Base-by-base conservation (phyloP, 1,140 invertebrate species). In the Aculops lycopersici region DNA sequence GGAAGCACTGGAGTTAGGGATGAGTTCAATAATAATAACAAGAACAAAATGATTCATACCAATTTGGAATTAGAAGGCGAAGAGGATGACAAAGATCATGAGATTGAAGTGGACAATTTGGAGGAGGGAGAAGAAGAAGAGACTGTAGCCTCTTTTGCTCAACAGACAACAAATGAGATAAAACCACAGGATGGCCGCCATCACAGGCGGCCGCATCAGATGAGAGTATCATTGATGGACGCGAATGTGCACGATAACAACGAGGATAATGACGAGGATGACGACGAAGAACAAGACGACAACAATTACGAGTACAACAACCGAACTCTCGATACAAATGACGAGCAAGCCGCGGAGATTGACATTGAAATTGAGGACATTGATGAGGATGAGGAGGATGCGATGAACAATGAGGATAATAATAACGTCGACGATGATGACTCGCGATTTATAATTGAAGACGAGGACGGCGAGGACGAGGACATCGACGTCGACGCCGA, bases 331-430 rank as follows among this genome's bases (percentile, higher is more conserved):
- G 36, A 37, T 16, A 4, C 36, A 37, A 37, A 3, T n/a, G n/a
- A n/a, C n/a, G n/a, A n/a, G n/a, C n/a, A n/a, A n/a, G n/a, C n/a
- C n/a, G n/a, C n/a, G n/a, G n/a, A n/a, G n/a, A n/a, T n/a, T n/a
- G n/a, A n/a, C n/a, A n/a, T n/a, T n/a, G n/a, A n/a, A n/a, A n/a
- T n/a, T n/a, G n/a, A n/a, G n/a, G 40, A 36, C 17, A 17, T 12
- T 17, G 15, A 41, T 35, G 24, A 3, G 13, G 41, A 43, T 14
- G 41, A 43, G 31, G 37, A 43, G 3, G 19, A 39, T 21, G 37
- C 17, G 2, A 36, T 35, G n/a, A 5, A 21, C 13, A 4, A 38
- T 15, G 37, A 4, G 12, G 41, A 42, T 16, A 3, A 5, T 40
- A 14, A 13, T 20, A 43, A 20, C 21, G n/a, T 20, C 18, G 38